Percentiles rank a stretch among this genome's conserved stretches.
phyloP scores from a whole-genome alignment of 2,113 vertebrate genomes.

The Solea solea region DNA sequence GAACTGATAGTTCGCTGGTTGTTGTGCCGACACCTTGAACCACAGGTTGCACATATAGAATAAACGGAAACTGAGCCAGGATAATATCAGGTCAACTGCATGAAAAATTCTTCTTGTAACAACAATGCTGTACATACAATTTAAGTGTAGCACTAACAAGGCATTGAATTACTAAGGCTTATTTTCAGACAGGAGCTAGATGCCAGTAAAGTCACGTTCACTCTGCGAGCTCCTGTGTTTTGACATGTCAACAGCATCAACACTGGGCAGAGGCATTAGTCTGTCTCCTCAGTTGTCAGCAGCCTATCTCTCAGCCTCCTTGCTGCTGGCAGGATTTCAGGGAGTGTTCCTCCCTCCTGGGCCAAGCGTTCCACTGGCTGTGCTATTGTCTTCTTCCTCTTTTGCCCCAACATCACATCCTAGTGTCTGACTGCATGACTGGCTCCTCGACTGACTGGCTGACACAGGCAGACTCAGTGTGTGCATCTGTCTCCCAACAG shows the following conservation, averaged over 20 bases:
- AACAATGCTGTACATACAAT: too few relatives aligned
- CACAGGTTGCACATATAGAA: too few relatives aligned
- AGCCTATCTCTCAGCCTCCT: slow-evolving; percentile 27
- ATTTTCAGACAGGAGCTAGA: slow-evolving; percentile 33
- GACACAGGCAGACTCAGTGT: neutral
- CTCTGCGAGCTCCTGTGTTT: slow-evolving; percentile 29
- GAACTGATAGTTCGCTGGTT: too few relatives aligned
- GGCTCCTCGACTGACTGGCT: slow-evolving; percentile 24
- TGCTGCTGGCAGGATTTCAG: slow-evolving; percentile 54
- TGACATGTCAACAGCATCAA: slow-evolving; percentile 61
- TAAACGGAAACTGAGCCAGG: neutral
- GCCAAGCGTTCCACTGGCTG: slow-evolving; percentile 53
- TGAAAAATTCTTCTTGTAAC: neutral
- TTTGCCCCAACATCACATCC: slow-evolving; percentile 55
- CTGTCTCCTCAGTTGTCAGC: slow-evolving; percentile 59
- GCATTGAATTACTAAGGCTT: slow-evolving; percentile 5
- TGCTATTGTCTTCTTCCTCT: slow-evolving; percentile 66
- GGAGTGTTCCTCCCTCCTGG: slow-evolving; percentile 44
- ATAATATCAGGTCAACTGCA: neutral
- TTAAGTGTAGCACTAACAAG: neutral
- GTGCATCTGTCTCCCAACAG: slow-evolving; percentile 30
- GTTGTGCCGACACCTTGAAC: too few relatives aligned
- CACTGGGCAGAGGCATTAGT: slow-evolving; percentile 65
- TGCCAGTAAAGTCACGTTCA: slow-evolving; percentile 30
- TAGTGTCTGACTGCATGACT: slow-evolving; percentile 13